Percentiles rank a stretch among this genome's conserved stretches.
Conservation (phyloP, 2,888 invertebrate genomes). For the Ariolimax columbianus region DNA sequence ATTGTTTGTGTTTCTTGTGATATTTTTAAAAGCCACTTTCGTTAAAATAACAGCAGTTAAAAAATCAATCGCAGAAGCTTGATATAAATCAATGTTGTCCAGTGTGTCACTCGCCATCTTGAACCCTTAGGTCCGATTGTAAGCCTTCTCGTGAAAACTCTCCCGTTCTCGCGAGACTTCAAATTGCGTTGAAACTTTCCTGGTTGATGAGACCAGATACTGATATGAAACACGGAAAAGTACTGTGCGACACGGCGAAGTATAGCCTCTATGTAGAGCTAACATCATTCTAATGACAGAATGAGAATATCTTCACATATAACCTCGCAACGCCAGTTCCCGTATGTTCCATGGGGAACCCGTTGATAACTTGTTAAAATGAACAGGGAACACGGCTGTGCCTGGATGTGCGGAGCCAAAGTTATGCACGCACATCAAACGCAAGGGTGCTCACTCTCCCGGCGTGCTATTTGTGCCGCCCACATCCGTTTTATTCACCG, state of each 20-base stretch:
- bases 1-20: neutral
- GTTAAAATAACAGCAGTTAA: neutral
- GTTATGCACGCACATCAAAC: slow-evolving; percentile 39
- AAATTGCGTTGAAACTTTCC: slow-evolving; percentile 9
- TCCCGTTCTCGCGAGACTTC: slow-evolving; percentile 15
- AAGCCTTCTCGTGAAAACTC: neutral
- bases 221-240: neutral
- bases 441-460: slow-evolving; percentile 33
- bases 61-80: neutral
- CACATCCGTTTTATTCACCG: neutral
- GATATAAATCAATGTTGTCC: neutral
- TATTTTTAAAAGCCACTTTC: too few species aligned
- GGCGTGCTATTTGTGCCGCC: slow-evolving; percentile 15
- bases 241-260: neutral
- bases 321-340: neutral
- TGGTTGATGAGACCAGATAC: neutral
- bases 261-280: neutral
- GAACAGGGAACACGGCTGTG: neutral
- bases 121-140: neutral
- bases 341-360: neutral
- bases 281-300: neutral
- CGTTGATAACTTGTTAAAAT: slow-evolving; percentile 23
- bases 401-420: slow-evolving; percentile 16
- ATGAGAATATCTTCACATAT: neutral
- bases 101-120: neutral